phyloP scores from a whole-genome alignment of 1,140 invertebrate species.

The Drosophila insularis region DNA sequence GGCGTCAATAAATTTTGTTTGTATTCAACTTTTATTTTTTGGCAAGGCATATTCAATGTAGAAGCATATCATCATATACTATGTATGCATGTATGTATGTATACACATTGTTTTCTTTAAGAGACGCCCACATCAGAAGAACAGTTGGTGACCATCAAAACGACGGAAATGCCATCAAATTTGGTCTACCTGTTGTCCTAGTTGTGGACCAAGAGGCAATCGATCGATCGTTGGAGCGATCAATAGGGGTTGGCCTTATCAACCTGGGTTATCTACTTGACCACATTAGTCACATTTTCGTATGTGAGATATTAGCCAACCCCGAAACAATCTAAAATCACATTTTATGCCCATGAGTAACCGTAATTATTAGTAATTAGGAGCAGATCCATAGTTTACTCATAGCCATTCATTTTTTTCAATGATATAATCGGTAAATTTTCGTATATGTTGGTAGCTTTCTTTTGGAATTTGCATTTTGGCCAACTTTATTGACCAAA shows the following conservation, averaged over 20 bases:
- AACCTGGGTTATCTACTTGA: constrained; percentile 33
- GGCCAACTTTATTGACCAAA: constrained; percentile 10
- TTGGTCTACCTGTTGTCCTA: constrained; percentile 48
- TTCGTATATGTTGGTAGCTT: constrained; percentile 34
- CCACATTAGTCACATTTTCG: constrained; percentile 48
- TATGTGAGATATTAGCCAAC: not conserved
- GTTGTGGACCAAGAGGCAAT: constrained; percentile 23
- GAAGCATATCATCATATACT: not conserved
- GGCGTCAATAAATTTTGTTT: constrained; percentile 68
- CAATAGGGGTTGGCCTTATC: constrained; percentile 34
- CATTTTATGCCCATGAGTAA: constrained; percentile 57
- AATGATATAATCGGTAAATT: constrained; percentile 14
- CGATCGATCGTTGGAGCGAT: not conserved
- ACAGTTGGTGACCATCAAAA: constrained; percentile 63
- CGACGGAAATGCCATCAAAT: constrained; percentile 43
- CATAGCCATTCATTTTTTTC: constrained; percentile 1
- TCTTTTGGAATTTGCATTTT: constrained; percentile 48
- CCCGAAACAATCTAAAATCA: constrained; percentile 48
- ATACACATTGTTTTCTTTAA: constrained; percentile 34
- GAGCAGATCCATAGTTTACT: constrained; percentile 31
- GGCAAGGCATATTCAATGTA: constrained; percentile 3
- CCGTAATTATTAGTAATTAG: constrained; percentile 53
- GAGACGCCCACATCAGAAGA: constrained; percentile 45
- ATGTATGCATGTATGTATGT: constrained; percentile 13
- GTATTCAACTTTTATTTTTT: constrained; percentile 32